Evolutionary conservation across 2,113 vertebrate genomes (phyloP), one percentile per base, ranked within the genome.

Genomic region (Gallinago undulata): DNA sequence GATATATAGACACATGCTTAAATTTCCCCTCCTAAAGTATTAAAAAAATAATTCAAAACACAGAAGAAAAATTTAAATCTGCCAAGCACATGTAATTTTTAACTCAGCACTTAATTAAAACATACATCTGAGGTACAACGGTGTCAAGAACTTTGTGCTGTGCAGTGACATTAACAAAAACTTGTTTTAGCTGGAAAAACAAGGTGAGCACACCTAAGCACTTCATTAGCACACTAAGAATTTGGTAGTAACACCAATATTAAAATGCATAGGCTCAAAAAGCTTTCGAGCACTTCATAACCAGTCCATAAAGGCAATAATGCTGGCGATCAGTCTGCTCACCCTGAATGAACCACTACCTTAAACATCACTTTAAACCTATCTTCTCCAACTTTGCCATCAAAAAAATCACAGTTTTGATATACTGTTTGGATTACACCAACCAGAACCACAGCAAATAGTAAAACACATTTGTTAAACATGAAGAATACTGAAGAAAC

Each of bases 71-170:
- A 33, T 51, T 57, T 28, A 67, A 5, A 50, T 75, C 24, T 74
- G 45, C 18, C 27, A 63, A 35, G 57, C 39, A 70, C 4, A 18
- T 56, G 57, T n/a, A 23, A 18, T 2, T 69, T 84, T 53, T 81
- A 13, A 78, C 4, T 78, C 7, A 11, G 30, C 35, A 73, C 23
- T 68, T 72, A 66, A 67, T 25, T 62, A 76, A 39, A 81, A 23
- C 24, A 59, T 1, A 15, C 2, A 66, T 8, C 73, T 39, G 48
- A 70, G 28, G 60, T 70, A 56, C 35, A 74, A 53, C 0, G 5
- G 10, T 19, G 30, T 19, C 35, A 90, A 64, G 22, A 83, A 78
- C 45, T 84, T 18, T 1, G 4, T 0, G 0, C 22, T 2, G 0
- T 13, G 25, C 31, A 41, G 28, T 13, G 81, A 83, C 39, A n/a